Conservation (phyloP, 2,797 vertebrate species). For the Pteronotus mesoamericanus region DNA sequence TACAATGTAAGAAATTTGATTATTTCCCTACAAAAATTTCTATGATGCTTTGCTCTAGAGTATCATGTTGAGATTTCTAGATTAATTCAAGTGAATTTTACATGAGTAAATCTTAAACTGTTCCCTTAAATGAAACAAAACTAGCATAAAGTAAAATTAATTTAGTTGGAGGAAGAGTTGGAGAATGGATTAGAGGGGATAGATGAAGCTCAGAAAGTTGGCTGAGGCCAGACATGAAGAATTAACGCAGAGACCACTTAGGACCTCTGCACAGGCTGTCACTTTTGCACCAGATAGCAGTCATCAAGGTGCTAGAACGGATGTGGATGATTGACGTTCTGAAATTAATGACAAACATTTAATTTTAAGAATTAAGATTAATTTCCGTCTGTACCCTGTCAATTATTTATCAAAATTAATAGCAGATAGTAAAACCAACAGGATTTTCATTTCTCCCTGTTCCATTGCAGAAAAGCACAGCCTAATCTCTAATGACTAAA, state of each 20-base stretch:
- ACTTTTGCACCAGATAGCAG: background rate
- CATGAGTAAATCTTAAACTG: background rate
- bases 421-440: background rate
- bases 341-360: conserved; percentile 1
- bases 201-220: background rate
- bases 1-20: conserved; percentile 87
- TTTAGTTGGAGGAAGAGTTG: background rate
- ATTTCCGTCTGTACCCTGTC: background rate
- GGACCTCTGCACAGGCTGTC: background rate
- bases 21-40: conserved; percentile 31
- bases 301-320: background rate
- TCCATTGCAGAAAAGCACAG: background rate
- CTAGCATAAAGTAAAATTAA: background rate
- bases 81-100: conserved; percentile 30
- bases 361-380: background rate
- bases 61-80: conserved; percentile 3
- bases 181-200: background rate
- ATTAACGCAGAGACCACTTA: background rate
- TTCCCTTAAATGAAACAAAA: background rate
- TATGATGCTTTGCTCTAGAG: background rate
- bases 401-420: conserved; percentile 10
- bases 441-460: background rate
- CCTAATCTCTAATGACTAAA: background rate
- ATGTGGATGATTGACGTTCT: background rate
- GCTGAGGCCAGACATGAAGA: background rate